Base-by-base conservation (phyloP, 1,140 invertebrate genomes). In the Muscidifurax raptorellus region DNA sequence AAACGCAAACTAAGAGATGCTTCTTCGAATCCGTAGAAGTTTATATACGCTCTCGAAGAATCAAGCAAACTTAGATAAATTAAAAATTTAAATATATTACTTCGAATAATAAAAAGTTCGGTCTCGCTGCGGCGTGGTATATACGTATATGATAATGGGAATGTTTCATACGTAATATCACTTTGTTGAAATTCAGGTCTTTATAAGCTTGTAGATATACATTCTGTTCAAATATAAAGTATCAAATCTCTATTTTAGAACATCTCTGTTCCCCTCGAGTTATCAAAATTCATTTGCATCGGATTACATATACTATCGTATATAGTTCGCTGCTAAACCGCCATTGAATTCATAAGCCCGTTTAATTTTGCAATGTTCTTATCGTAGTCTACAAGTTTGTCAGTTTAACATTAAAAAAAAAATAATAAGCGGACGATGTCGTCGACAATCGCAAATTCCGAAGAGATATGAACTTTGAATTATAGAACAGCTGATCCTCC, bases 11-110 rank as follows among this genome's bases (percentile, higher is more conserved):
- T 75, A 15, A 18, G 30, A 13, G 5, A 47, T 12, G 40, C 40
- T 47, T 44, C 18, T 76, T 28, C 3, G 30, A 44, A 22, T 47
- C 22, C n/a, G 7, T n/a, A 18, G 10, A 47, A 76, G 32, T 47
- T 76, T 47, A 25, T 47, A 44, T 10, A 1, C 36, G 5, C n/a
- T 44, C 36, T 44, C 32, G 72, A 75, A 75, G n/a, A 7, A 22
- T 36, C n/a, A 40, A 75, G 18, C n/a, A 44, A 40, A 75, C 25
- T 22, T 47, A 22, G 40, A 40, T 13, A 75, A 75, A 44, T 75
- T 75, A 75, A 75, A 44, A 75, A 40, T 75, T 75, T 9, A 6
- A 75, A 44, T 75, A 74, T 40, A 18, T 52, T 18, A 72, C 15
- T 10, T 67, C 6, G 25, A 67, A 67, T 67, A 28, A 67, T 25